These are phyloP conservation scores for Thymallus thymallus DNA, from an alignment of 2,113 vertebrate genomes.

Conservation along the genomic window DNA sequence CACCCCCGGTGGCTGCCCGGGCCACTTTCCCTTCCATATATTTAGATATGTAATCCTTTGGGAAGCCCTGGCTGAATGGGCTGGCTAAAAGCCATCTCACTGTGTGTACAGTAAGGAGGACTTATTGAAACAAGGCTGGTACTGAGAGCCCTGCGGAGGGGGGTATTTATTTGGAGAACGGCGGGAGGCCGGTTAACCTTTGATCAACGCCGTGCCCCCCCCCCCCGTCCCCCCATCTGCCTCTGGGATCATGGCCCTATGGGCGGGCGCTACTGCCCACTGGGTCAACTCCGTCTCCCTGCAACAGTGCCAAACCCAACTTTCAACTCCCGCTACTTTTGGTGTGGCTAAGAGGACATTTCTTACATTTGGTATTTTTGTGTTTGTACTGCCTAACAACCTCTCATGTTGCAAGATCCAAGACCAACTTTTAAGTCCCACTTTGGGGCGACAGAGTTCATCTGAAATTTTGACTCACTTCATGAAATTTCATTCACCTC, in stretches of 20 bases:
- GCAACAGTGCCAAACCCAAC: conserved; percentile 42
- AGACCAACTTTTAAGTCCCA: no score
- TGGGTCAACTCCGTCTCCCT: conserved; percentile 42
- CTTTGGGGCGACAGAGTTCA: no score
- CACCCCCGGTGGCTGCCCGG: conserved; percentile 9
- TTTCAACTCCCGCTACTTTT: neutral
- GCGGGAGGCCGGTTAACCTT: conserved; percentile 67
- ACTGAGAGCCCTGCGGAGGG: conserved; percentile 55
- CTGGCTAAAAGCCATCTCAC: conserved; percentile 62
- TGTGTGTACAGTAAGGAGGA: conserved; percentile 68
- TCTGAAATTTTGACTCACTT: no score
- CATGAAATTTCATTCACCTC: no score
- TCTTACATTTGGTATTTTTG: no score
- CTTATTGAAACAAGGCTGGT: conserved; percentile 72
- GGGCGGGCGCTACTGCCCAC: conserved; percentile 26
- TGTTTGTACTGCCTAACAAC: no score
- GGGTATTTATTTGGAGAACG: conserved; percentile 63
- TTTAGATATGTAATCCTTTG: conserved; percentile 70
- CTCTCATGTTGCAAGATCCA: no score
- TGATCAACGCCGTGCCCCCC: conserved; percentile 59
- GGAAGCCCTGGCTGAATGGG: conserved; percentile 57
- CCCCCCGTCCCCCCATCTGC: conserved; percentile 22
- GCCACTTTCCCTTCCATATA: conserved; percentile 59
- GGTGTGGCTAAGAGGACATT: neutral
- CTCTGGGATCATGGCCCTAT: neutral